These are phyloP conservation scores for Lanistes nyassanus DNA, from an alignment of 1,140 invertebrate genomes.

Conservation along the genomic window DNA sequence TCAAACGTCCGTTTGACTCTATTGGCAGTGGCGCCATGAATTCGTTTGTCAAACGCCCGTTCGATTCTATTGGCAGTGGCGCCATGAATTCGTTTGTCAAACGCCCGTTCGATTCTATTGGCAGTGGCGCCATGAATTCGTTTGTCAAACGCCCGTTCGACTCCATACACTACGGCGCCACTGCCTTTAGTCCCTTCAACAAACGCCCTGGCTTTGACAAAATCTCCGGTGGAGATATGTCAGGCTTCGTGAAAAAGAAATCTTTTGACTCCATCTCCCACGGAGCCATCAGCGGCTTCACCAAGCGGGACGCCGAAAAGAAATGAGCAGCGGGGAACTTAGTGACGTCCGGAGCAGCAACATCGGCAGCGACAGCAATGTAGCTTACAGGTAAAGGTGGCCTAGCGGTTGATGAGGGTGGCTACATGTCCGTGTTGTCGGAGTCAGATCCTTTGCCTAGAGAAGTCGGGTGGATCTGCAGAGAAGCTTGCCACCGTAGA, in stretches of 20 bases:
- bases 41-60: constrained; percentile 25
- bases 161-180: not conserved
- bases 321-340: too few relatives aligned
- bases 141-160: constrained; percentile 15
- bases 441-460: too few relatives aligned
- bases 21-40: constrained; percentile 24
- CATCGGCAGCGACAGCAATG: too few relatives aligned
- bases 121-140: not conserved
- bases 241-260: constrained; percentile 20
- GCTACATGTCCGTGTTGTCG: too few relatives aligned
- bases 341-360: too few relatives aligned
- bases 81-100: constrained; percentile 11
- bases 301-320: constrained; percentile 4
- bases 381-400: too few relatives aligned
- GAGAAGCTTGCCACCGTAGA: too few relatives aligned
- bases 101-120: constrained; percentile 12
- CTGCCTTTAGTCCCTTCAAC: not conserved
- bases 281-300: constrained; percentile 14
- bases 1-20: constrained; percentile 23
- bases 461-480: too few relatives aligned
- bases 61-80: constrained; percentile 27
- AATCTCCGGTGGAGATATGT: constrained; percentile 12
- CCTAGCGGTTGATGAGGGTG: too few relatives aligned
- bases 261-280: constrained; percentile 12
- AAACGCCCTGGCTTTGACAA: constrained; percentile 26